Evolutionary conservation across 2,888 invertebrate genomes (phyloP).

Genomic region (Heliconius cydno): DNA sequence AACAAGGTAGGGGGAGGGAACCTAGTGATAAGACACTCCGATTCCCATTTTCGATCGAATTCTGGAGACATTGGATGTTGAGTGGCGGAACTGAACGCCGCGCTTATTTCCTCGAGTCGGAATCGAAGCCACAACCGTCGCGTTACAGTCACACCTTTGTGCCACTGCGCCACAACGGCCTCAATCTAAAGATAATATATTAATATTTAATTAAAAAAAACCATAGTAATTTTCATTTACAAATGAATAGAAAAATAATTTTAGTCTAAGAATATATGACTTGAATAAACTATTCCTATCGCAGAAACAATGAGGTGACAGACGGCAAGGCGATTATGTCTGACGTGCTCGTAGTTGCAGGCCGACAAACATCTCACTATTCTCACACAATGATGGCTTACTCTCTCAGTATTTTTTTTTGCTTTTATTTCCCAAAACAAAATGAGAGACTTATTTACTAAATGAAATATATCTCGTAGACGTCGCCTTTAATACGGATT

Average conservation of each 20-base stretch:
- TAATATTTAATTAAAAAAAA: not conserved
- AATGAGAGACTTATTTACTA: not conserved
- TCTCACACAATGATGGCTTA: not conserved
- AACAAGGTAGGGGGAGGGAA: too few relatives aligned
- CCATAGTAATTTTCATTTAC: not conserved
- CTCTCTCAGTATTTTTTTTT: not conserved
- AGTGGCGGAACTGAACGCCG: too few relatives aligned
- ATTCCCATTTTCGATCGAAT: too few relatives aligned
- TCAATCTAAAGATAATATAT: too few relatives aligned
- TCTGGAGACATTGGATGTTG: too few relatives aligned
- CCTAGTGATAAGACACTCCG: too few relatives aligned
- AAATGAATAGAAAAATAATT: not conserved
- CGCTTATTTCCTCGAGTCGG: too few relatives aligned
- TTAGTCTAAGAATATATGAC: not conserved
- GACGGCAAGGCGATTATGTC: not conserved
- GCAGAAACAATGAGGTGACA: constrained; percentile 3
- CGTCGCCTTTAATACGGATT: too few relatives aligned
- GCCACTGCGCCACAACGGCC: too few relatives aligned
- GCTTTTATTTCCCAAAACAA: not conserved
- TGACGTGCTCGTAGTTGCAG: constrained; percentile 3
- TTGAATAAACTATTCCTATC: not conserved
- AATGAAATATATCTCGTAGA: not conserved
- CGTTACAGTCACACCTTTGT: too few relatives aligned
- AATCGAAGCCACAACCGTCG: too few relatives aligned
- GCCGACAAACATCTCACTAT: not conserved